A percentile compares a stretch with the other conserved stretches of the same genome.
These are phyloP conservation scores for Nasonia vitripennis DNA, from an alignment of 1,140 invertebrate genomes.

Conservation along the genomic window DNA sequence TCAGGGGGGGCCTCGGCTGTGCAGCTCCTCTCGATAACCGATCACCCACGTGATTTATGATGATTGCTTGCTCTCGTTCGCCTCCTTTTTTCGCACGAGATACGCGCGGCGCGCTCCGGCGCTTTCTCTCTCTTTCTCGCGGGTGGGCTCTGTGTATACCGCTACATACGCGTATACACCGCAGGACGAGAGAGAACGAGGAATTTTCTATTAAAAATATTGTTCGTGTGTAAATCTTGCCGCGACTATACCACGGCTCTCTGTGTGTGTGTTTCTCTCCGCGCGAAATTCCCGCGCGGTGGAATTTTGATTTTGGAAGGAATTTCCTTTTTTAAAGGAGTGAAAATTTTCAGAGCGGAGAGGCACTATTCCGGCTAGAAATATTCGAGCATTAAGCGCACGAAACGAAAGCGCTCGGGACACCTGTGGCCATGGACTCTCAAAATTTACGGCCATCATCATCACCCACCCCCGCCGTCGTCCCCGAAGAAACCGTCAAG, in stretches of 20 bases:
- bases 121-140: constrained; percentile 19
- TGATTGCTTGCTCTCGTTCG: constrained; percentile 57
- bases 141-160: background rate
- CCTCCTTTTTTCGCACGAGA: constrained; percentile 32
- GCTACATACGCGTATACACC: background rate
- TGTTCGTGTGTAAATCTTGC: constrained; percentile 25
- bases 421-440: background rate
- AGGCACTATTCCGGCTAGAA: too few relatives aligned
- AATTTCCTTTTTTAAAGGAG: too few relatives aligned
- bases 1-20: background rate
- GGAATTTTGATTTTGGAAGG: too few relatives aligned
- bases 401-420: background rate
- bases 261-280: too few relatives aligned
- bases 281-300: too few relatives aligned
- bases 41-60: constrained; percentile 59
- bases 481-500: background rate
- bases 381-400: background rate
- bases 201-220: constrained; percentile 36
- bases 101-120: background rate
- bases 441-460: background rate
- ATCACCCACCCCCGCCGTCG: background rate
- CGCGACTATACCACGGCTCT: background rate
- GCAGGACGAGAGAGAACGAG: background rate
- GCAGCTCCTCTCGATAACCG: constrained; percentile 51
- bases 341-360: too few relatives aligned